phyloP scores from a whole-genome alignment of 1,140 invertebrate species.

The Hycleus cichorii region DNA sequence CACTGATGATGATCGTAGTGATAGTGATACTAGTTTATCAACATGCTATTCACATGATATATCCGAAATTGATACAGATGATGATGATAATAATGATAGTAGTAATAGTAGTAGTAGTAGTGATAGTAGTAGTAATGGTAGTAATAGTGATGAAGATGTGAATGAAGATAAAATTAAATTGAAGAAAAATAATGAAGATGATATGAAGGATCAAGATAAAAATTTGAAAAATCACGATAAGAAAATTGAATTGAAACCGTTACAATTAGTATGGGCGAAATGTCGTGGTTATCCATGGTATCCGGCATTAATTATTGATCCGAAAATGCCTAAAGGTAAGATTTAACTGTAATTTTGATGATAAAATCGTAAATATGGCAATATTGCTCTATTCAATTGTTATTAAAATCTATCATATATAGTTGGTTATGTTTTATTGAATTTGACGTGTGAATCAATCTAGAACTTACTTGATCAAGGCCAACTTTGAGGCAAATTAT shows the following conservation, averaged over 20 bases:
- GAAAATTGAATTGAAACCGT: constrained; percentile 55
- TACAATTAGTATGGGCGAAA: constrained; percentile 95
- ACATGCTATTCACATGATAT: constrained; percentile 39
- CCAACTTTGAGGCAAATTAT: no score
- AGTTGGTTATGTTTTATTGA: no score
- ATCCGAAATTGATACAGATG: constrained; percentile 37
- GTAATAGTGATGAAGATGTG: no score
- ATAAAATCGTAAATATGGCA: no score
- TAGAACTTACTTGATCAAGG: no score
- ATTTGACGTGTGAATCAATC: no score
- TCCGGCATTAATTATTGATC: constrained; percentile 91
- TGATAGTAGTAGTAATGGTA: no score
- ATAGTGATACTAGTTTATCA: constrained; percentile 37
- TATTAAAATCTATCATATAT: no score
- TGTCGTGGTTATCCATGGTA: constrained; percentile 96
- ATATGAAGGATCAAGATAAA: constrained; percentile 14
- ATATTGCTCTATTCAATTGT: no score
- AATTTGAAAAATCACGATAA: constrained; percentile 7
- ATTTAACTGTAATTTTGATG: no score
- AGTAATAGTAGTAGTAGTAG: no score
- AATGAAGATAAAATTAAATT: background rate
- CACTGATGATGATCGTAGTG: constrained; percentile 37
- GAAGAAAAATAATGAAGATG: background rate
- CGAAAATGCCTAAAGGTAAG: constrained; percentile 74
- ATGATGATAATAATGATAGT: constrained; percentile 25